Evolutionary conservation across 2,113 vertebrate species (phyloP).

Genomic region (Agapornis roseicollis): DNA sequence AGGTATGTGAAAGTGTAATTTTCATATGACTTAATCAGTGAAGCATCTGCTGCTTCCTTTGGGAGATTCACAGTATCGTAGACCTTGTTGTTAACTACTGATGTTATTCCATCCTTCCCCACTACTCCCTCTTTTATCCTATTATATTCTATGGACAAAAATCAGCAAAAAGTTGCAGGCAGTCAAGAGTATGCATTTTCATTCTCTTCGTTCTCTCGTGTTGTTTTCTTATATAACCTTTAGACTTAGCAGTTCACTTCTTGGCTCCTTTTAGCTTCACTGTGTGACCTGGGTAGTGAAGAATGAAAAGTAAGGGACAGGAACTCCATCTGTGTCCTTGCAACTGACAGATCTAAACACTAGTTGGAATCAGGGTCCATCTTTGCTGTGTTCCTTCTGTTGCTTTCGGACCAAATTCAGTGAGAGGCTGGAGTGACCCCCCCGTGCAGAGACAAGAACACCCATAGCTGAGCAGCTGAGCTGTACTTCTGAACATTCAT

Average conservation of each 20-base stretch:
- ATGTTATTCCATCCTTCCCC: background rate
- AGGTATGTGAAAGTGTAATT: background rate
- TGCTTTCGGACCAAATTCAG: background rate
- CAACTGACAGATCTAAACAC: background rate
- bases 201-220: background rate
- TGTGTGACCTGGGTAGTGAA: background rate
- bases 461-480: background rate
- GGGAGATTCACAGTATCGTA: background rate
- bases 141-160: background rate
- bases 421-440: background rate
- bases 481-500: background rate
- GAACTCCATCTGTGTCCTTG: background rate
- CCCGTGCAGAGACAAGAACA: background rate
- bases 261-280: background rate
- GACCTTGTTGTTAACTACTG: background rate
- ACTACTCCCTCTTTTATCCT: background rate
- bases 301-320: background rate
- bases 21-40: background rate
- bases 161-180: background rate
- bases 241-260: background rate
- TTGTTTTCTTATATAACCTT: background rate
- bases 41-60: background rate
- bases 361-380: background rate
- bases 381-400: background rate
- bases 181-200: background rate